These are phyloP conservation scores for Pseudomyrmex pallidus DNA, from an alignment of 1,140 invertebrate species.

Conservation along the genomic window DNA sequence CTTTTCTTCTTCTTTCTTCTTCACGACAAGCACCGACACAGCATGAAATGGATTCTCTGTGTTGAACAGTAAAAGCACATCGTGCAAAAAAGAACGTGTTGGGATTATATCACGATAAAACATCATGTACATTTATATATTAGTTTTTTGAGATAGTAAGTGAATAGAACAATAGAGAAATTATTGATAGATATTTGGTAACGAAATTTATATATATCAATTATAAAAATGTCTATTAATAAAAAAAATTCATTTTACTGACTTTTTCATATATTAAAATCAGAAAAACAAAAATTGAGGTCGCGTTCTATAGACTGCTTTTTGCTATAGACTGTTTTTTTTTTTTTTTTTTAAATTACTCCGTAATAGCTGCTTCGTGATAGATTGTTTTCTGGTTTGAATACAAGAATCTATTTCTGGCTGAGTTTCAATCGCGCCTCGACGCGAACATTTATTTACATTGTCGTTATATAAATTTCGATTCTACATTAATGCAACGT, in stretches of 20 bases:
- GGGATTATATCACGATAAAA: not conserved
- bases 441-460: not conserved
- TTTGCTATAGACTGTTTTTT: not conserved
- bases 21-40: not conserved
- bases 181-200: not conserved
- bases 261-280: too few relatives aligned
- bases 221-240: too few relatives aligned
- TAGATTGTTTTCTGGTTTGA: not conserved
- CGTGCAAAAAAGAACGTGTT: not conserved
- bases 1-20: not conserved
- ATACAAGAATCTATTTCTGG: not conserved
- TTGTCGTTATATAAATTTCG: slow-evolving; percentile 14
- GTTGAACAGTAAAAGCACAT: not conserved
- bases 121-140: not conserved
- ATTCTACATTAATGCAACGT: slow-evolving; percentile 23
- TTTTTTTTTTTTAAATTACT: not conserved
- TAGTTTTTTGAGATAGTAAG: too few relatives aligned
- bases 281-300: too few relatives aligned
- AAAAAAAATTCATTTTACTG: too few relatives aligned
- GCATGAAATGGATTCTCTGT: not conserved
- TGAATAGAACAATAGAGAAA: not conserved
- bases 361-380: not conserved
- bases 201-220: too few relatives aligned
- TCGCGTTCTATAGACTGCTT: not conserved
- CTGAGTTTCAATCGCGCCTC: not conserved